Conservation (phyloP, 1,140 invertebrate genomes). For the Liolophura sinensis region DNA sequence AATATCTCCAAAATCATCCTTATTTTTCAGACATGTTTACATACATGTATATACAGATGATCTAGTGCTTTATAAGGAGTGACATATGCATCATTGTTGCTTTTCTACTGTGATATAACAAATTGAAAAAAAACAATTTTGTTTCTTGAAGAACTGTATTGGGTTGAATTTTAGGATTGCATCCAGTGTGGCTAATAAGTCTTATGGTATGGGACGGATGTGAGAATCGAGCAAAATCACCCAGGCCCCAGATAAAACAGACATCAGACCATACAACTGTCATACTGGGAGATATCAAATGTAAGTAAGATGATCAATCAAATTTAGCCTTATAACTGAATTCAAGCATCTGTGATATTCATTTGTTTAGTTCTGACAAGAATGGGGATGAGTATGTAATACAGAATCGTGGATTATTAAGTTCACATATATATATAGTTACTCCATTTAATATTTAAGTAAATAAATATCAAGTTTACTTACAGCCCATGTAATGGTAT, state of each 20-base stretch:
- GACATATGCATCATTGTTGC: background rate
- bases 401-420: background rate
- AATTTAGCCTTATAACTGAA: background rate
- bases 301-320: slow-evolving; percentile 15
- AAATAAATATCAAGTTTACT: too few species aligned
- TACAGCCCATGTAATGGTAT: too few species aligned
- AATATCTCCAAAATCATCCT: too few species aligned
- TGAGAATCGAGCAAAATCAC: slow-evolving; percentile 29
- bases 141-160: background rate
- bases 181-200: slow-evolving; percentile 34
- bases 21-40: too few species aligned
- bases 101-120: background rate
- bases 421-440: background rate
- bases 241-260: slow-evolving; percentile 33
- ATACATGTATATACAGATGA: background rate
- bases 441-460: too few species aligned
- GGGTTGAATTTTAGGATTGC: slow-evolving; percentile 27
- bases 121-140: too few species aligned
- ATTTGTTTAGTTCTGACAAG: background rate
- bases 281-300: slow-evolving; percentile 45
- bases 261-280: slow-evolving; percentile 36
- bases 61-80: background rate
- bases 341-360: background rate
- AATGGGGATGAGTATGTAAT: background rate
- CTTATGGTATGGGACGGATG: slow-evolving; percentile 20